Percentiles rank a stretch among this genome's conserved stretches.
These are phyloP conservation scores for Labeo rohita DNA, from an alignment of 2,113 vertebrate genomes.

Conservation along the genomic window DNA sequence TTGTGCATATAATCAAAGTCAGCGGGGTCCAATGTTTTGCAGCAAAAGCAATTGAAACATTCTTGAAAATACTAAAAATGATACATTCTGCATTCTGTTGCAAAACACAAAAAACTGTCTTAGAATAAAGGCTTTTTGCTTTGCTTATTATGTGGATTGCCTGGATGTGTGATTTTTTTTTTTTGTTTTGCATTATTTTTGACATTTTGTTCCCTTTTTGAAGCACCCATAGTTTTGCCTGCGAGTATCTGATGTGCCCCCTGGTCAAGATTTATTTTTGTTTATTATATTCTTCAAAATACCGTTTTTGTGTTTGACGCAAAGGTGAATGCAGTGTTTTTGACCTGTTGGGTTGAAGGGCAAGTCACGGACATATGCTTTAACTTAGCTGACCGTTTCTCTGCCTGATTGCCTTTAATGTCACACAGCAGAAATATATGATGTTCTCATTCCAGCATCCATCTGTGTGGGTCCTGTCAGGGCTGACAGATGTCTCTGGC, in stretches of 20 bases:
- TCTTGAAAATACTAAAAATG: not conserved
- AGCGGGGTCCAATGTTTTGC: not conserved
- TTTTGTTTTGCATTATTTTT: too few relatives aligned
- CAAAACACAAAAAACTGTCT: too few relatives aligned
- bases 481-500: slow-evolving; percentile 48
- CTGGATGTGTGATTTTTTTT: too few relatives aligned
- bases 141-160: too few relatives aligned
- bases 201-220: too few relatives aligned
- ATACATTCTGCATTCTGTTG: too few relatives aligned
- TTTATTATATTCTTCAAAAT: not conserved
- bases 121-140: too few relatives aligned
- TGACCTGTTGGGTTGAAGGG: slow-evolving; percentile 26
- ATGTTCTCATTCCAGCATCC: slow-evolving; percentile 38
- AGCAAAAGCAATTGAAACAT: not conserved
- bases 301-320: not conserved
- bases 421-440: slow-evolving; percentile 41
- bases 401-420: slow-evolving; percentile 50
- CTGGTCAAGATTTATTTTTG: too few relatives aligned
- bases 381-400: slow-evolving; percentile 24
- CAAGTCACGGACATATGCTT: slow-evolving; percentile 41
- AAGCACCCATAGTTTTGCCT: too few relatives aligned
- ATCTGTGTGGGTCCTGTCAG: slow-evolving; percentile 41
- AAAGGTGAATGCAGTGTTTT: not conserved
- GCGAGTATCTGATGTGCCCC: too few relatives aligned
- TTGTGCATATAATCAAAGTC: not conserved